Conservation (phyloP, 35 echinoderm and acorn worm species). For the Apostichopus parvimensis region DNA sequence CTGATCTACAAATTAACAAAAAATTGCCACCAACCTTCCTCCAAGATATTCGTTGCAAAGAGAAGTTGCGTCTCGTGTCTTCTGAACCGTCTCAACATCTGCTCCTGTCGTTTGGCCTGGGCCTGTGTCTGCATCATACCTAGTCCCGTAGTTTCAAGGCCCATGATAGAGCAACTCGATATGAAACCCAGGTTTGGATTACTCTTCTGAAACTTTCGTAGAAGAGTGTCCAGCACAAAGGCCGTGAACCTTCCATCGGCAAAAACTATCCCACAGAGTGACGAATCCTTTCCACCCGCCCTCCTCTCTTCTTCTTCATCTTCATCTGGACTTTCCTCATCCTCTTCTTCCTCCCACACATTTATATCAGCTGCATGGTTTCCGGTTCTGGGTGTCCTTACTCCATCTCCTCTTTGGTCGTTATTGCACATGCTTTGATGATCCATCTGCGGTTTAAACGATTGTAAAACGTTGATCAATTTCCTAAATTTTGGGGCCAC, state of each 20-base stretch:
- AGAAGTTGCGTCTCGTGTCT: constrained; percentile 86
- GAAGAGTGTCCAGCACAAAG: constrained; percentile 69
- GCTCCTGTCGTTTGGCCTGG: constrained; percentile 82
- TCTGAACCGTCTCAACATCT: constrained; percentile 84
- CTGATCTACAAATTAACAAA: not conserved
- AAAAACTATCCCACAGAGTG: constrained; percentile 84
- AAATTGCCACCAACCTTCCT: constrained; percentile 69
- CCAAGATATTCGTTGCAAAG: constrained; percentile 88
- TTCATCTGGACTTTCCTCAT: constrained; percentile 72
- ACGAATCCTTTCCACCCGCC: constrained; percentile 44
- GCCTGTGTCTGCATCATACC: constrained; percentile 57
- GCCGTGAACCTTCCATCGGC: constrained; percentile 78
- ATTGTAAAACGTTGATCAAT: constrained; percentile 70
- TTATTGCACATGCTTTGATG: not conserved
- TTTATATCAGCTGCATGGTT: constrained; percentile 28
- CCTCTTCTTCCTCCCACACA: constrained; percentile 70
- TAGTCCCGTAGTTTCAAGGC: constrained; percentile 54
- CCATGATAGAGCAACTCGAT: constrained; percentile 73
- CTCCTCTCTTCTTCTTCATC: constrained; percentile 38
- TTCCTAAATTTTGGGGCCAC: constrained; percentile 78
- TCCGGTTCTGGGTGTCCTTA: constrained; percentile 14
- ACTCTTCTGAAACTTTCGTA: constrained; percentile 70
- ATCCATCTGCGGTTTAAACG: constrained; percentile 72
- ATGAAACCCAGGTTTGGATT: constrained; percentile 69
- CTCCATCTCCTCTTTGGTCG: not conserved